Evolutionary conservation across 2,888 invertebrate species (phyloP), one percentile per base, ranked within the genome.

Genomic region (Nemurella pictetii): DNA sequence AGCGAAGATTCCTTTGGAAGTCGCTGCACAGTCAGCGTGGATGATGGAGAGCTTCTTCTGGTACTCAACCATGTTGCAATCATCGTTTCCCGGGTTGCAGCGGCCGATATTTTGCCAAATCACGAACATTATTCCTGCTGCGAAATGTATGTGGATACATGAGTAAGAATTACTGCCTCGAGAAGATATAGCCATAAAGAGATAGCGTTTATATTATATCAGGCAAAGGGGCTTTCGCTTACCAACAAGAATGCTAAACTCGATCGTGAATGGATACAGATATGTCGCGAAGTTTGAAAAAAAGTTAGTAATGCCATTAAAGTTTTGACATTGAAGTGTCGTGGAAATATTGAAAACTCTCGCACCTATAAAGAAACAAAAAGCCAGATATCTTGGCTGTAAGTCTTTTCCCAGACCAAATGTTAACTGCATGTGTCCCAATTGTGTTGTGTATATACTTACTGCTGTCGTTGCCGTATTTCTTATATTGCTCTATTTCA

Each of bases 221-320:
- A n/a, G n/a, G n/a, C n/a, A n/a, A n/a, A n/a, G n/a, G n/a, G n/a
- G n/a, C n/a, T n/a, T n/a, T 83, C 25, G 87, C 90, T 90, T 90
- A 94, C 94, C 94, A 85, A 95, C 94, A 85, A 96, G 92, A 88
- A 96, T 94, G 90, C 95, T 95, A 90, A 95, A 96, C 89, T 96
- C 95, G 35, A 96, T 95, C 86, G 94, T 95, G 89, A 96, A 96
- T 0, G 96, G 96, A 88, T 95, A 96, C 25, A 96, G 90, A 89
- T 95, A 96, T 0, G 95, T 95, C 0, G 95, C 94, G 88, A 94
- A 93, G 88, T 93, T 92, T 88, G 55, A 55, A 55, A 55, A 55
- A 20, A 55, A 55, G 20, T 55, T 55, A 7, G 55, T 55, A 20
- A 55, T 55, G 55, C 55, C 55, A 20, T 55, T 55, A 12, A 55